Conservation (phyloP, 2,888 invertebrate genomes). For the Orchestes rusci region DNA sequence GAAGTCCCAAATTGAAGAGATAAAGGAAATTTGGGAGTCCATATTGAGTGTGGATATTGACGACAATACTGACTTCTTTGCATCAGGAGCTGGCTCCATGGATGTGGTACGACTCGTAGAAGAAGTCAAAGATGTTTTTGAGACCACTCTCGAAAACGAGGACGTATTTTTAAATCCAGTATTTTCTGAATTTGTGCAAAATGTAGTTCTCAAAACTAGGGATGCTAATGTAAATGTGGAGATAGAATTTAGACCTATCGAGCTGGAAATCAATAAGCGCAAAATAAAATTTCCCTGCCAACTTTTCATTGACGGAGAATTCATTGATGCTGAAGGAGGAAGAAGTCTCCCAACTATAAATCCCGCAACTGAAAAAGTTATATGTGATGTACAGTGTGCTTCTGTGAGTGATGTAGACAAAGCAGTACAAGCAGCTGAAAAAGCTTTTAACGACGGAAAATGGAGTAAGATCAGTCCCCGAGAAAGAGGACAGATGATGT, state of each 20-base stretch:
- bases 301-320: constrained; percentile 85
- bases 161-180: constrained; percentile 90
- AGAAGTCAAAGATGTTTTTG: constrained; percentile 78
- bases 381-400: constrained; percentile 54
- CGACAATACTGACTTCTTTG: constrained; percentile 84
- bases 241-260: constrained; percentile 61
- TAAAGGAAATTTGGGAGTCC: constrained; percentile 71
- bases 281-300: constrained; percentile 82
- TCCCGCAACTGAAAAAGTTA: constrained; percentile 65
- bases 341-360: constrained; percentile 65
- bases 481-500: constrained; percentile 78
- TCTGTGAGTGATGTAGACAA: constrained; percentile 74
- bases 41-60: constrained; percentile 73
- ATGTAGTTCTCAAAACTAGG: constrained; percentile 61
- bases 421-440: constrained; percentile 83
- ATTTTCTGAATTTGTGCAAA: constrained; percentile 71
- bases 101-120: constrained; percentile 91
- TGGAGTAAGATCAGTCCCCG: constrained; percentile 94
- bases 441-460: constrained; percentile 79
- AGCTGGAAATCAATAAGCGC: constrained; percentile 75
- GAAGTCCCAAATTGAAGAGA: constrained; percentile 54
- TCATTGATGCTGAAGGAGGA: constrained; percentile 68
- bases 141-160: constrained; percentile 75
- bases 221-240: constrained; percentile 51
- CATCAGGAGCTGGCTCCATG: constrained; percentile 95